Evolutionary conservation across 1,140 invertebrate genomes (phyloP), one percentile per base, ranked within the genome.

Genomic region (Ephestia elutella): DNA sequence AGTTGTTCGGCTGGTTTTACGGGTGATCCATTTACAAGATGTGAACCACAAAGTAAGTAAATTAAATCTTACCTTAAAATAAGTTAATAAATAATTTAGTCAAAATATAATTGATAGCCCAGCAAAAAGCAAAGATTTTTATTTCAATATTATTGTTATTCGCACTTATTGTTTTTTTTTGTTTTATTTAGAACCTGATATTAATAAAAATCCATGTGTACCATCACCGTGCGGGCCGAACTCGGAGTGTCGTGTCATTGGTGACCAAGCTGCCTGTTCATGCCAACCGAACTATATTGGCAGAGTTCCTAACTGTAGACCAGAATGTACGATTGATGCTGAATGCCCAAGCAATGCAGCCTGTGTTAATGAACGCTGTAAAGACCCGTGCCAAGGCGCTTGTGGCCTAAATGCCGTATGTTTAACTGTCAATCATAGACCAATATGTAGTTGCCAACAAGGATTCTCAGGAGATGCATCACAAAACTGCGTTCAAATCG

Each of bases 191-290:
- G 85, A 65, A 60, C 73, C 65, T 18, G 59, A 61, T 13, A 71
- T 70, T 15, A 74, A 60, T 38, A 17, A 71, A 15, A 81, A 89
- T 59, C 87, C 87, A 18, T 96, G 94, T 73, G 89, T 90, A 51
- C 94, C 94, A n/a, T 94, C 93, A 62, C 94, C 94, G 0, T 96
- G 94, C 70, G 94, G 94, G 58, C 93, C 93, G 5, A 94, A 95
- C 72, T 94, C 94, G 5, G 92, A 94, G 71, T 96, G 95, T 65
- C 91, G 93, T 30, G 93, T 94, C 71, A 92, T 92, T 65, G 93
- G 94, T 65, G 91, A 92, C 30, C 93, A 93, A 54, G 94, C 93
- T 10, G 93, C 94, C n/a, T 96, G 94, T 72, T 91, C 91, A 32
- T 96, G 94, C 76, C 84, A 92, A 49, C 89, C 92, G 7, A 94